Evolutionary conservation across 1,140 invertebrate genomes (phyloP), one percentile per base, ranked within the genome.

Genomic region (Drusus annulatus): DNA sequence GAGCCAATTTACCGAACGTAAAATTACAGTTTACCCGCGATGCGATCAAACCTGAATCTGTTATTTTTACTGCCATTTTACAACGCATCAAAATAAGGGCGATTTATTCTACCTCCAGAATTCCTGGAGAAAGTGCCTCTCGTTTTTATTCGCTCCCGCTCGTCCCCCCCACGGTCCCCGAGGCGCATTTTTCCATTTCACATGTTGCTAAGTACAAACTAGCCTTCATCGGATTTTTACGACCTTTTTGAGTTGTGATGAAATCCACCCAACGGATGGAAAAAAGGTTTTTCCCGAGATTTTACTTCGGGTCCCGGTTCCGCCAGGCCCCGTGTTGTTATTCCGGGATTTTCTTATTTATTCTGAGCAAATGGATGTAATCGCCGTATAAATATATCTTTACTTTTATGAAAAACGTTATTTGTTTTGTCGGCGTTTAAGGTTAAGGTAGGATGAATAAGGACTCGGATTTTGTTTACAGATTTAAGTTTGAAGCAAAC

Each of bases 201-300:
- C 73, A 60, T 76, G 73, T 76, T 76, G 56, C 73, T 76, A 76
- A 76, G 73, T 60, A 76, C 73, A 76, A 76, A 76, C 73, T 76
- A 76, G 52, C 73, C 73, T 56, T 69, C 52, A 60, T 76, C 56
- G 28, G 52, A 58, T 60, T 76, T 76, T 76, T 76, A 76, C 73
- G 51, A 58, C 73, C 73, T 76, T 58, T 76, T 76, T 56, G 73
- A 76, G 73, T 76, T 60, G 73, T 76, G 52, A 76, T 60, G 73
- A 76, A 56, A 60, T 21, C 73, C 73, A 45, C 73, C 28, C 56
- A 58, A 31, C 52, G 56, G 73, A 28, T 60, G 73, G 71, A 62
- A 28, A 69, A 68, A 69, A 69, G 73, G 56, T 76, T 76, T 19
- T 76, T 76, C 5, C 31, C 60, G 28, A 76, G 73, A 60, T 76